These are phyloP conservation scores for Muntiacus muntjak DNA, from an alignment of 2,113 vertebrate species.

Conservation along the genomic window DNA sequence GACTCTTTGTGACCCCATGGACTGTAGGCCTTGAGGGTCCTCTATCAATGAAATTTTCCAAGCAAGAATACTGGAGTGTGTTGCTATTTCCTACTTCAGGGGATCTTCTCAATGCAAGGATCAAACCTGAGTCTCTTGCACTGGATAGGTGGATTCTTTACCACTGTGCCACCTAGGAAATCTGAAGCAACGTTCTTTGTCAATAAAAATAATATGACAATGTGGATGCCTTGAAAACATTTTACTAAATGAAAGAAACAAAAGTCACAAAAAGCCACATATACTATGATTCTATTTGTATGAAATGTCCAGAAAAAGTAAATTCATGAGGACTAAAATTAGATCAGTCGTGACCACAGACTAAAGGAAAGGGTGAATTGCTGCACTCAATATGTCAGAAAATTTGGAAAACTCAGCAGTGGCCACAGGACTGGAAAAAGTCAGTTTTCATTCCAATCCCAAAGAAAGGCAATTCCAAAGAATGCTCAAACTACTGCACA, in stretches of 20 bases:
- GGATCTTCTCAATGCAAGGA: not conserved
- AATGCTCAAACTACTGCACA: not conserved
- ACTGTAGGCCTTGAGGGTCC: not conserved
- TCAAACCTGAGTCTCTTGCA: not conserved
- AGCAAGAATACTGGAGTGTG: not conserved
- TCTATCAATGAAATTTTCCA: not conserved
- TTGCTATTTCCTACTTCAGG: not conserved
- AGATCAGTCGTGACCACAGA: not conserved
- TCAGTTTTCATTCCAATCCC: not conserved
- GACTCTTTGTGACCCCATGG: not conserved
- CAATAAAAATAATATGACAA: not conserved
- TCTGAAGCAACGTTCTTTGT: not conserved
- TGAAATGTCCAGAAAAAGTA: not conserved
- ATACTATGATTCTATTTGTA: not conserved
- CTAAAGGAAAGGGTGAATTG: not conserved
- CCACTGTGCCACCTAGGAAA: not conserved
- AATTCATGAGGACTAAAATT: not conserved
- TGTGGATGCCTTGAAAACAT: not conserved
- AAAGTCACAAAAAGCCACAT: not conserved
- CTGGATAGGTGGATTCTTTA: not conserved
- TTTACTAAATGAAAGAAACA: not conserved
- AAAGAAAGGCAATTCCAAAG: not conserved
- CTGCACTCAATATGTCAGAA: not conserved
- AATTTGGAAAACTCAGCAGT: not conserved
- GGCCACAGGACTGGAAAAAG: not conserved